Evolutionary conservation across 2,113 vertebrate genomes (phyloP), one percentile per base, ranked within the genome.

Genomic region (Chaetodon trifascialis): DNA sequence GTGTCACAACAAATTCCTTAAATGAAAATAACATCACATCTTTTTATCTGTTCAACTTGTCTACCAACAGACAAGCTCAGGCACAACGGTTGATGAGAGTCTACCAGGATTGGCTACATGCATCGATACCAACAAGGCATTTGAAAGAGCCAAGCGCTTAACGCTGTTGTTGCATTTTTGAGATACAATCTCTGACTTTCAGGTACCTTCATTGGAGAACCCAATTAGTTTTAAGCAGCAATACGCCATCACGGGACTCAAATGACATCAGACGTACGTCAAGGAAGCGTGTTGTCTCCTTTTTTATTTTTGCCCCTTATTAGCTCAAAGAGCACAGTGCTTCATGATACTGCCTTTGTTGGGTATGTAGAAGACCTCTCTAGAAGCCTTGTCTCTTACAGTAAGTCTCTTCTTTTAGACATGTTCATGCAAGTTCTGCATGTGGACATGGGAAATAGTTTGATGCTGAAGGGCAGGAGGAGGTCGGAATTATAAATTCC

Each of bases 401-500:
- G n/a, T n/a, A n/a, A 52, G 25, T n/a, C 4, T 63, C 40, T 9
- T 34, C 40, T 60, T 75, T 42, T 42, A 64, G 54, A 71, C 76
- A 63, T 42, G 77, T 52, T 52, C 6, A 21, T 44, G 47, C 68
- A 84, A 15, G 80, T 66, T 82, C 19, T 76, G 42, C 6, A 54
- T 68, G 9, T 12, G 0, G 52, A 42, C 63, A 67, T 44, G 44
- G 14, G 63, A 62, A 56, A 44, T 16, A 30, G 19, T 30, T 1
- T 21, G 40, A 66, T 34, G 68, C 25, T 54, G 62, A 52, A 56
- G 17, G 12, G 4, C 81, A 42, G 30, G 23, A 14, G 51, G 34
- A 36, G 12, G 44, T 36, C 40, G 40, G 23, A 38, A 36, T 23
- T 7, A 40, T 7, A 71, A 7, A 59, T 23, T 36, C 4, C 66